Evolutionary conservation across 2,888 invertebrate species (phyloP).

Genomic region (Ectemnius continuus): DNA sequence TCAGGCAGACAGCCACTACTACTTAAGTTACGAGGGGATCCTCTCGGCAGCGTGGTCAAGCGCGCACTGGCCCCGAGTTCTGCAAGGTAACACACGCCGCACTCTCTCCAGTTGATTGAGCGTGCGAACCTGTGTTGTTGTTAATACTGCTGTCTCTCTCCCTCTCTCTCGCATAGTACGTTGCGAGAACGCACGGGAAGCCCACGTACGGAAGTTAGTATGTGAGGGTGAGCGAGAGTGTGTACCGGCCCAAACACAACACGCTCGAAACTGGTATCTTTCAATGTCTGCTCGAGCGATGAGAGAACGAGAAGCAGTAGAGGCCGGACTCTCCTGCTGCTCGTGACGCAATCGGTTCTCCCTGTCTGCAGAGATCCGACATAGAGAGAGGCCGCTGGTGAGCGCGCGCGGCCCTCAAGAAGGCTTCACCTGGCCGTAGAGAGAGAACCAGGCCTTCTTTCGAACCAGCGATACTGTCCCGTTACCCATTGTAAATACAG

Average conservation of each 20-base stretch:
- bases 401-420: slow-evolving; percentile 18
- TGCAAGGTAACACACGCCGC: slow-evolving; percentile 69
- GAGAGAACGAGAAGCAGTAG: neutral
- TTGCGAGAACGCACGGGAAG: slow-evolving; percentile 28
- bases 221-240: too few relatives aligned
- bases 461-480: slow-evolving; percentile 34
- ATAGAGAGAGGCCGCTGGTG: too few relatives aligned
- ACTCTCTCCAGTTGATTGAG: slow-evolving; percentile 73
- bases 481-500: slow-evolving; percentile 53
- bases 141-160: slow-evolving; percentile 2
- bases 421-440: slow-evolving; percentile 25
- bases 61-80: slow-evolving; percentile 68
- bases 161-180: slow-evolving; percentile 28
- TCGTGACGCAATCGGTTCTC: neutral
- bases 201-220: slow-evolving; percentile 27
- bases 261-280: slow-evolving; percentile 30
- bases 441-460: slow-evolving; percentile 23
- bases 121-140: slow-evolving; percentile 65
- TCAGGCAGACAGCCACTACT: slow-evolving; percentile 2
- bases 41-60: slow-evolving; percentile 71
- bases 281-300: neutral
- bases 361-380: too few relatives aligned
- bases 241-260: slow-evolving; percentile 25
- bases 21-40: slow-evolving; percentile 46
- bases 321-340: neutral